Conservation (phyloP, 2,797 vertebrate species). For the Pempheris klunzingeri region DNA sequence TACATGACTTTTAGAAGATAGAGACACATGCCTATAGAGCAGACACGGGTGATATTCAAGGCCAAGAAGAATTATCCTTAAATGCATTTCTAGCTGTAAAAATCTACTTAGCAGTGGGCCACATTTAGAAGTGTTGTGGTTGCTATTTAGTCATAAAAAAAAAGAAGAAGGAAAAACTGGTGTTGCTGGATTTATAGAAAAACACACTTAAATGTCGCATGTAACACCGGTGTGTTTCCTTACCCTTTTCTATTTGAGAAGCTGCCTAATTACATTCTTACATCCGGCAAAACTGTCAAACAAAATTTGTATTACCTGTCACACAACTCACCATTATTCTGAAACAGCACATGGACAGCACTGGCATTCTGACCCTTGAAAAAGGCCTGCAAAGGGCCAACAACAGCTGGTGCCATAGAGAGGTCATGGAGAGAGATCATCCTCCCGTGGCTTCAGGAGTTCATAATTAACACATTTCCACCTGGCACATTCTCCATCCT, state of each 20-base stretch:
- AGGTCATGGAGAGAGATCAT: slow-evolving; percentile 60
- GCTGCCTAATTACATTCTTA: slow-evolving; percentile 33
- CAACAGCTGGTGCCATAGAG: slow-evolving; percentile 64
- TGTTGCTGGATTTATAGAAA: slow-evolving; percentile 13
- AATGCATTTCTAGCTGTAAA: slow-evolving; percentile 24
- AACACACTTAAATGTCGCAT: slow-evolving; percentile 7
- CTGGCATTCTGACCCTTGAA: slow-evolving; percentile 28
- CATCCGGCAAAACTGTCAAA: slow-evolving; percentile 14
- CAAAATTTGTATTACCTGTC: slow-evolving; percentile 40
- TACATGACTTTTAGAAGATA: slow-evolving; percentile 33
- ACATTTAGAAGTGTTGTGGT: slow-evolving; percentile 8
- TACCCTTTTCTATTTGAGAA: not conserved
- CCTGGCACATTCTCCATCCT: slow-evolving; percentile 62
- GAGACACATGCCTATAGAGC: slow-evolving; percentile 1
- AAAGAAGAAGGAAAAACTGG: too few relatives aligned
- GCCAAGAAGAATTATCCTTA: not conserved
- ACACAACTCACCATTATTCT: slow-evolving; percentile 22
- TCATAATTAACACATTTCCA: slow-evolving; percentile 78
- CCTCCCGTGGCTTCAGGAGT: slow-evolving; percentile 61
- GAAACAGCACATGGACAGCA: slow-evolving; percentile 22
- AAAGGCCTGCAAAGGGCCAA: slow-evolving; percentile 48
- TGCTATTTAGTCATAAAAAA: too few relatives aligned
- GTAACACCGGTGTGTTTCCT: not conserved
- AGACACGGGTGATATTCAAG: slow-evolving; percentile 14
- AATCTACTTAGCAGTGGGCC: slow-evolving; percentile 12